Evolutionary conservation across 1,140 invertebrate species (phyloP).

Genomic region (Drosophila ambigua): DNA sequence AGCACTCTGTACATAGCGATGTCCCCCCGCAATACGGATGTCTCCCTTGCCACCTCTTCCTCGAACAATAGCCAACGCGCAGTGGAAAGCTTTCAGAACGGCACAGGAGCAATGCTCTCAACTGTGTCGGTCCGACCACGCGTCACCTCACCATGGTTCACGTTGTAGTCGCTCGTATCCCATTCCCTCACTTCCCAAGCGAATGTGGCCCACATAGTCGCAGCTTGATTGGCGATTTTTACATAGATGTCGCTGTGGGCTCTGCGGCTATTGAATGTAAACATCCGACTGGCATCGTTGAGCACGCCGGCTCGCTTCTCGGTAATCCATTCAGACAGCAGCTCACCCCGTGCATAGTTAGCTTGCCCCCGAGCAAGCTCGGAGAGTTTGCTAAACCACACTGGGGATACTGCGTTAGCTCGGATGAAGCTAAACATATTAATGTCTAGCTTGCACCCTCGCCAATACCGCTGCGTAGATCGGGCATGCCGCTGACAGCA

Average conservation of each 20-base stretch:
- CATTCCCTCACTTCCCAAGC: constrained; percentile 33
- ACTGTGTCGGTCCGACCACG: no score
- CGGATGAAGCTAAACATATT: no score
- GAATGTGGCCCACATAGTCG: constrained; percentile 20
- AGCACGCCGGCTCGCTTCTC: no score
- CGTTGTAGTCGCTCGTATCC: no score
- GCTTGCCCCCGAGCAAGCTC: not conserved
- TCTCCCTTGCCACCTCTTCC: not conserved
- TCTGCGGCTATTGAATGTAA: constrained; percentile 14
- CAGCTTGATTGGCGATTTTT: constrained; percentile 21
- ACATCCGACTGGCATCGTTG: not conserved
- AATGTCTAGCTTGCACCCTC: no score
- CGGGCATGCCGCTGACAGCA: no score
- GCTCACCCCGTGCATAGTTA: not conserved
- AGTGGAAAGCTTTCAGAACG: no score
- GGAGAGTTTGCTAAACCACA: constrained; percentile 3
- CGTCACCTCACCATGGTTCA: not conserved
- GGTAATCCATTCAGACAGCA: no score
- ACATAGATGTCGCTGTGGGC: constrained; percentile 24
- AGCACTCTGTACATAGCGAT: not conserved
- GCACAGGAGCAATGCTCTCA: no score
- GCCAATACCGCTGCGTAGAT: no score
- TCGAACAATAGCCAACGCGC: no score
- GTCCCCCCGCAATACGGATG: not conserved
- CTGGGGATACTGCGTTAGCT: not conserved